Conservation (phyloP, 2,888 invertebrate species). For the Zygaena filipendulae region DNA sequence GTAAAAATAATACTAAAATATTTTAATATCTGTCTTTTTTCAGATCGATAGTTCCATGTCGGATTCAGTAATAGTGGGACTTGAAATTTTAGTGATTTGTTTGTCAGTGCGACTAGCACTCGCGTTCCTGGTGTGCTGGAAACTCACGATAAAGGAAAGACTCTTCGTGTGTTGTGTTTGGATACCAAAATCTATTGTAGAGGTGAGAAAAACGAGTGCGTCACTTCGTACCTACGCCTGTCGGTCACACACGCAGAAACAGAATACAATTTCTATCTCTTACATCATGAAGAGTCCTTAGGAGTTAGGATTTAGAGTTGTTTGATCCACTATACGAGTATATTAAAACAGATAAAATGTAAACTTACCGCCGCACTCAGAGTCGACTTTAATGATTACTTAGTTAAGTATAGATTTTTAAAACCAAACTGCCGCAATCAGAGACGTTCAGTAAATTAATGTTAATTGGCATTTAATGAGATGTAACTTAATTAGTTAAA, state of each 20-base stretch:
- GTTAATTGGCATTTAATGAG: no score
- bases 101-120: slow-evolving; percentile 33
- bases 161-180: slow-evolving; percentile 74
- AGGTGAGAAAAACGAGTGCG: no score
- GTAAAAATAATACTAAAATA: neutral
- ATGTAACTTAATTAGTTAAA: no score
- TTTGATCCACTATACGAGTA: no score
- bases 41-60: slow-evolving; percentile 34
- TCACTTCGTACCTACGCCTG: neutral
- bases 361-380: no score
- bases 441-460: no score
- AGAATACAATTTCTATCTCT: slow-evolving; percentile 8
- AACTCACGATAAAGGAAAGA: slow-evolving; percentile 66
- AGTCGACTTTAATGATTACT: no score
- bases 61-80: slow-evolving; percentile 37
- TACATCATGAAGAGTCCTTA: no score
- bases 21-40: slow-evolving; percentile 14
- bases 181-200: slow-evolving; percentile 78
- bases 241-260: slow-evolving; percentile 6
- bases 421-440: no score
- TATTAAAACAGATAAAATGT: no score
- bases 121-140: slow-evolving; percentile 39
- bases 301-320: no score
- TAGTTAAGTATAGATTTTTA: no score
- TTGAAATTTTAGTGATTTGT: slow-evolving; percentile 40